These are phyloP conservation scores for Oreonectes daqikongensis DNA, from an alignment of 2,797 vertebrate genomes.

Conservation along the genomic window DNA sequence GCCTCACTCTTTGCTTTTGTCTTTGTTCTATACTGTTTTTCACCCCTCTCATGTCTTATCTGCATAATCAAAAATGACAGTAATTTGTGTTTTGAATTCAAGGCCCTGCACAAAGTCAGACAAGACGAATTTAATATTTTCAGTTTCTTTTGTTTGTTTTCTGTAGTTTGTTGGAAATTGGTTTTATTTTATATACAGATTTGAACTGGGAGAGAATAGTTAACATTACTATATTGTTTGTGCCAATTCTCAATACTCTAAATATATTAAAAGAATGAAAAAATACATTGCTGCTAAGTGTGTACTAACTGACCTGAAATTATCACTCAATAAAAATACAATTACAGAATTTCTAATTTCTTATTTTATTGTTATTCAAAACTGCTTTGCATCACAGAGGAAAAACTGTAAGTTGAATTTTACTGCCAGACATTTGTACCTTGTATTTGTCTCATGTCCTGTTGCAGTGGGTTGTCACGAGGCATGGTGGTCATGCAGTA, in stretches of 20 bases:
- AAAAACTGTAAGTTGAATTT: not conserved
- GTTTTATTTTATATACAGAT: constrained; percentile 62
- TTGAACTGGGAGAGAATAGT: constrained; percentile 61
- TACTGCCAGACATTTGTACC: not conserved
- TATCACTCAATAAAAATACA: constrained; percentile 71
- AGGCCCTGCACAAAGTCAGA: not conserved
- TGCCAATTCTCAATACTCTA: constrained; percentile 70
- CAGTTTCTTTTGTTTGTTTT: constrained; percentile 48
- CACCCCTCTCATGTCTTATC: not conserved
- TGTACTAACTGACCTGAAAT: constrained; percentile 59
- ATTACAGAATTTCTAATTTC: constrained; percentile 16
- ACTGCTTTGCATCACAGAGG: not conserved
- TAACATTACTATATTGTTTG: constrained; percentile 67
- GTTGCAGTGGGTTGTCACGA: too few relatives aligned
- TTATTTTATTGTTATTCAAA: not conserved
- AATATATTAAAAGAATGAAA: constrained; percentile 59
- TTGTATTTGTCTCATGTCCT: not conserved
- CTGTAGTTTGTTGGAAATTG: constrained; percentile 57
- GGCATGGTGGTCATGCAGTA: too few relatives aligned
- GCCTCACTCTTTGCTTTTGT: constrained; percentile 5
- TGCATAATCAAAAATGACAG: constrained; percentile 32
- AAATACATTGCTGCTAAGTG: constrained; percentile 60
- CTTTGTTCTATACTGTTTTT: constrained; percentile 12
- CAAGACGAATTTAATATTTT: not conserved
- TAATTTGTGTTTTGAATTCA: constrained; percentile 7